phyloP scores from a whole-genome alignment of 2,888 invertebrate species.

The Allolobophora icterica region DNA sequence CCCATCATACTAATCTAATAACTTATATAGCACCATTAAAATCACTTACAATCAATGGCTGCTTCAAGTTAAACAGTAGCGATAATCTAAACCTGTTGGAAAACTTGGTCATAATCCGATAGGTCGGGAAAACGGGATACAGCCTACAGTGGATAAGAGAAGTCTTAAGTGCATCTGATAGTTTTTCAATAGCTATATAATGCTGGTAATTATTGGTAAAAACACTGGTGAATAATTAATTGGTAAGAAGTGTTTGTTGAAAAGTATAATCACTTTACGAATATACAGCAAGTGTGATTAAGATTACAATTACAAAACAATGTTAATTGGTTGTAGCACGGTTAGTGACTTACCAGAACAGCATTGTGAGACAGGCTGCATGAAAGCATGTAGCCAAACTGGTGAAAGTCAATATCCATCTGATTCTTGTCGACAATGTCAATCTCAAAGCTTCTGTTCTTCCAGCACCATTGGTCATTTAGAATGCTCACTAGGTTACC shows the following conservation, averaged over 20 bases:
- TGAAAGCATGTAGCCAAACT: slow-evolving; percentile 80
- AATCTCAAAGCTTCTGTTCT: slow-evolving; percentile 68
- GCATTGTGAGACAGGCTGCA: slow-evolving; percentile 75
- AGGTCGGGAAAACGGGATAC: too few species aligned
- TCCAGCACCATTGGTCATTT: slow-evolving; percentile 83
- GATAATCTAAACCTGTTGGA: too few species aligned
- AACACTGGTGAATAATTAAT: not conserved
- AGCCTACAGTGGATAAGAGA: too few species aligned
- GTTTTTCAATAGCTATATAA: not conserved
- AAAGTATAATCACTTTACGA: not conserved
- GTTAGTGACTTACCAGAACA: slow-evolving; percentile 53
- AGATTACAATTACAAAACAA: not conserved
- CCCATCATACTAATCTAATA: too few species aligned
- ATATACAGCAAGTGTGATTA: too few species aligned
- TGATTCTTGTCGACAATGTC: slow-evolving; percentile 66
- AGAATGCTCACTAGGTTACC: slow-evolving; percentile 71
- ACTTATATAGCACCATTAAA: too few species aligned
- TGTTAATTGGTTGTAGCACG: not conserved
- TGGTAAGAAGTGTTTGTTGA: not conserved
- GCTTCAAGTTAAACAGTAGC: too few species aligned
- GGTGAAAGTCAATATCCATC: slow-evolving; percentile 74
- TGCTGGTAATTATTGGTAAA: not conserved
- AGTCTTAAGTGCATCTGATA: too few species aligned
- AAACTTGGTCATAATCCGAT: too few species aligned
- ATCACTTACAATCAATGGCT: too few species aligned